Conservation (phyloP, 2,888 invertebrate species). For the Spodoptera exigua region DNA sequence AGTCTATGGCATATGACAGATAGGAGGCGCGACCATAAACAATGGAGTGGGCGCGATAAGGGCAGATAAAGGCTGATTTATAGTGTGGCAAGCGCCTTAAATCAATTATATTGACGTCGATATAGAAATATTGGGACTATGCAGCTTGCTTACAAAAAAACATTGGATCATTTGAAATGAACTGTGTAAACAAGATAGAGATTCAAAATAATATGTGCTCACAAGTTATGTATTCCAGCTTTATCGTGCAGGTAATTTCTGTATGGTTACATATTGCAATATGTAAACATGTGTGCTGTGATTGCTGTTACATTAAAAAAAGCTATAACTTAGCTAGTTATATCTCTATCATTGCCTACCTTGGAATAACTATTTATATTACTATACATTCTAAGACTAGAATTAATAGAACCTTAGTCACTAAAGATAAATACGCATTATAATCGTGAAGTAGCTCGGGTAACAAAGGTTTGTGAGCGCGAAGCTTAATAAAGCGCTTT, state of each 20-base stretch:
- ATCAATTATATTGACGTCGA: conserved; percentile 75
- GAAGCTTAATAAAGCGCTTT: conserved; percentile 19
- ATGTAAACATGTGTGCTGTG: no score
- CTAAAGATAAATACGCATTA: no score
- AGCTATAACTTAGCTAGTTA: no score
- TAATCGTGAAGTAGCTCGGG: no score
- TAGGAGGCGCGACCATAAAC: conserved; percentile 78
- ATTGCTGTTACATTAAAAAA: no score
- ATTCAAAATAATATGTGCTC: neutral
- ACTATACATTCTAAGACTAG: no score
- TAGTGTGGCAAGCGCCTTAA: conserved; percentile 72
- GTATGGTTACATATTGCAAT: no score
- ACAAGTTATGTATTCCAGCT: no score
- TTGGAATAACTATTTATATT: no score
- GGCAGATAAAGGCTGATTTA: conserved; percentile 81
- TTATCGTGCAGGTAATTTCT: no score
- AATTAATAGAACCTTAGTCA: no score
- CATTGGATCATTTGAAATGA: conserved; percentile 21
- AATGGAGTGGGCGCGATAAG: conserved; percentile 78
- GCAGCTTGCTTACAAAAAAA: conserved; percentile 38
- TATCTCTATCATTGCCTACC: no score
- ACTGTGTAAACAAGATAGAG: conserved; percentile 3
- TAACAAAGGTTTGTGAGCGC: neutral
- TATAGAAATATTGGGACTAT: conserved; percentile 52
- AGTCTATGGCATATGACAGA: conserved; percentile 73